These are phyloP conservation scores for Cyanocitta stelleri DNA, from an alignment of 2,113 vertebrate species.

Conservation along the genomic window DNA sequence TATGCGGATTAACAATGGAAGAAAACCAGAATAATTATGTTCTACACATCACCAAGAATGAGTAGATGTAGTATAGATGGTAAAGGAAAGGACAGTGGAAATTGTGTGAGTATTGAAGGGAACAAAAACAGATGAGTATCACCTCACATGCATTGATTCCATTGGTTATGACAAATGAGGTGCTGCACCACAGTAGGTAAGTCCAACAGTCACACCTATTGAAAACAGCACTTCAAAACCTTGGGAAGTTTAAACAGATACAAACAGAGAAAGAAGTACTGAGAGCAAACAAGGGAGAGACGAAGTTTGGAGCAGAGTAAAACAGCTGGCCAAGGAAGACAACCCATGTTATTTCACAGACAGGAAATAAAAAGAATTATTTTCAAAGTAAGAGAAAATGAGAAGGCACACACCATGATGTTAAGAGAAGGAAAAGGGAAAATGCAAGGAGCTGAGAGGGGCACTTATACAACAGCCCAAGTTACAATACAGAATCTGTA, in stretches of 20 bases:
- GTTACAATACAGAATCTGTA: not conserved
- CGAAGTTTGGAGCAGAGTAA: not conserved
- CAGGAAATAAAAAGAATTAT: not conserved
- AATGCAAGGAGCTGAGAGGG: not conserved
- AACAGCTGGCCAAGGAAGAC: conserved; percentile 15
- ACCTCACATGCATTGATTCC: not conserved
- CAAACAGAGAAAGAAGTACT: not conserved
- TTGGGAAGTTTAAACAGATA: conserved; percentile 4
- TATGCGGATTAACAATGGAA: not conserved
- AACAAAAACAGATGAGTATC: not conserved
- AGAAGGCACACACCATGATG: not conserved
- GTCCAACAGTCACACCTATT: conserved; percentile 2
- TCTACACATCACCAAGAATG: not conserved
- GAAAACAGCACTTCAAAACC: not conserved
- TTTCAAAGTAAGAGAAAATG: not conserved
- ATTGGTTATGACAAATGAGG: not conserved
- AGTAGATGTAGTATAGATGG: not conserved
- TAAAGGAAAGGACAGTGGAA: not conserved
- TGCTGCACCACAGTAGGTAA: not conserved
- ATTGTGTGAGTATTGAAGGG: not conserved
- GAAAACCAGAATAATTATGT: not conserved
- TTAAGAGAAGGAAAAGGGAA: not conserved
- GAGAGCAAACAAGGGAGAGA: not conserved
- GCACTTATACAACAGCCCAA: not conserved
- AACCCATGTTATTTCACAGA: not conserved